Evolutionary conservation across 37 sponge, comb jelly and placozoan species (phyloP).

Genomic region (Chondrilla cf. caribensis): DNA sequence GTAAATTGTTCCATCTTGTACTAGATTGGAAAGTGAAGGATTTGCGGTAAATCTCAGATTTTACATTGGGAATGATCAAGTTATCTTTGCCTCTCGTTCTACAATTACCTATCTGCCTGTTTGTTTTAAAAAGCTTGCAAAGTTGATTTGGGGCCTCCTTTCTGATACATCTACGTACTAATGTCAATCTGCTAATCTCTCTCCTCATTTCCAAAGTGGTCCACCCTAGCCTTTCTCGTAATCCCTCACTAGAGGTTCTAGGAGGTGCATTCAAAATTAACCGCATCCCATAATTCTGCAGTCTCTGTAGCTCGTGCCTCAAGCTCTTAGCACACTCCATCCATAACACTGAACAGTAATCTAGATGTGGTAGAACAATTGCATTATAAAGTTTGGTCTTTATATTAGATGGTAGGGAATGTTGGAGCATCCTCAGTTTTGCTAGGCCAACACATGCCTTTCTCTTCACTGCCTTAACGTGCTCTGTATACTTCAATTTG

Average conservation of each 20-base stretch:
- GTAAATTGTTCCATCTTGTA: background rate
- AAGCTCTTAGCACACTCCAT: background rate
- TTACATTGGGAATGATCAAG: background rate
- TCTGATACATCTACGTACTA: background rate
- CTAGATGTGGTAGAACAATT: background rate
- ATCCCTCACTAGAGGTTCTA: background rate
- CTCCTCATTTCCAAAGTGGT: background rate
- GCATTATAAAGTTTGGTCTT: background rate
- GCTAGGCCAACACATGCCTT: background rate
- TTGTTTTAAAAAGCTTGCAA: background rate
- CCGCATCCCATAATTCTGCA: background rate
- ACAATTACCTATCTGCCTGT: background rate
- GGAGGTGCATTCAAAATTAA: background rate
- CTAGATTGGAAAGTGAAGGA: background rate
- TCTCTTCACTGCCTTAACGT: background rate
- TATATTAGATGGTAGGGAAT: background rate
- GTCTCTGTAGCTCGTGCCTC: background rate
- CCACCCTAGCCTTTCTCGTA: background rate
- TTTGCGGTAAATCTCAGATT: background rate
- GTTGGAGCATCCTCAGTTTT: background rate
- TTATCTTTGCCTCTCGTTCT: background rate
- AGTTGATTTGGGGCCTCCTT: background rate
- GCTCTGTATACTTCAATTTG: background rate
- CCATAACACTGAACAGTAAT: background rate
- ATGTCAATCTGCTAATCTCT: background rate